These are phyloP conservation scores for Latrodectus elegans DNA, from an alignment of 2,888 invertebrate genomes.

Conservation along the genomic window DNA sequence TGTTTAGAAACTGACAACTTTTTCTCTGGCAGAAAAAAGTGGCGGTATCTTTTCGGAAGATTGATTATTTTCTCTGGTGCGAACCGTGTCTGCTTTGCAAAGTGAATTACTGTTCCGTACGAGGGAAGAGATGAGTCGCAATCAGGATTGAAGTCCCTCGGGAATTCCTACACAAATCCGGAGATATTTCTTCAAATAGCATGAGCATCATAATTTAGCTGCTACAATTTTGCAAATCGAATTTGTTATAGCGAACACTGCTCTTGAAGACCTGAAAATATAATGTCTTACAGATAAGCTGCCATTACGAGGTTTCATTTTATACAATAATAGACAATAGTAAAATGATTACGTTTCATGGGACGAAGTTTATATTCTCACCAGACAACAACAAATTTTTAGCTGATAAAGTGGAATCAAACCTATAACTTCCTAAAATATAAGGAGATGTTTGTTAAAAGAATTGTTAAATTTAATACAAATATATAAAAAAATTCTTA, in stretches of 20 bases:
- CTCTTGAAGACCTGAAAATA: neutral
- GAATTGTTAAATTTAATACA: too few relatives aligned
- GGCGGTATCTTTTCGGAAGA: conserved; percentile 32
- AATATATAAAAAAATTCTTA: too few relatives aligned
- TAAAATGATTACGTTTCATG: too few relatives aligned
- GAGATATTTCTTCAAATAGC: conserved; percentile 48
- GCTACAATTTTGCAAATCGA: conserved; percentile 37
- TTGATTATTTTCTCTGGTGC: conserved; percentile 42
- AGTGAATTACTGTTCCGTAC: conserved; percentile 43
- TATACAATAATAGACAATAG: too few relatives aligned
- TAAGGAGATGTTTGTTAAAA: too few relatives aligned
- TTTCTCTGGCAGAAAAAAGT: neutral
- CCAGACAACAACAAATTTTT: too few relatives aligned
- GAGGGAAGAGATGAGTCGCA: conserved; percentile 34
- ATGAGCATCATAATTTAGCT: conserved; percentile 33
- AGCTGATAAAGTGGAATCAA: too few relatives aligned
- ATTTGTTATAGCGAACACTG: conserved; percentile 5
- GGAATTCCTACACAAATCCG: conserved; percentile 40
- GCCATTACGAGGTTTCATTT: too few relatives aligned
- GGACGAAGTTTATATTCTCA: too few relatives aligned
- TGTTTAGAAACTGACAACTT: conserved; percentile 35
- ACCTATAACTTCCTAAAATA: too few relatives aligned
- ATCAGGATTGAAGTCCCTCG: conserved; percentile 41
- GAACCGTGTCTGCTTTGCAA: conserved; percentile 34
- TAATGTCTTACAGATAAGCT: neutral